These are phyloP conservation scores for Nasonia giraulti DNA, from an alignment of 1,140 invertebrate genomes.

Conservation along the genomic window DNA sequence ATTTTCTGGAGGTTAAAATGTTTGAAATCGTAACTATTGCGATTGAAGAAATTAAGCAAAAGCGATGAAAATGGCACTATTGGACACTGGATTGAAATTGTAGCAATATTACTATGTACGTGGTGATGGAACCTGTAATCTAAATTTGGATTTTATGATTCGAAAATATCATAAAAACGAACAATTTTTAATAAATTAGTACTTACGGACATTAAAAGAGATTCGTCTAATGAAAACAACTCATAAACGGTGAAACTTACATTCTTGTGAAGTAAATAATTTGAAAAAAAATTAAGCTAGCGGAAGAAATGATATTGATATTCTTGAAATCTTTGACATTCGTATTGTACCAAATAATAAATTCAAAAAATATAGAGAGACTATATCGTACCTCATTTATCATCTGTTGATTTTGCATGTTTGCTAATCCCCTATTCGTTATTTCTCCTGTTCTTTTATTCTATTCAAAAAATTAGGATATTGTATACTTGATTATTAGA, in stretches of 20 bases:
- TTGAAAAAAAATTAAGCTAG: not conserved
- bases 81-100: not conserved
- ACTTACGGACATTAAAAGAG: not conserved
- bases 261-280: not conserved
- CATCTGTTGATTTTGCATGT: not conserved
- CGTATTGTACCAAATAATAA: too few relatives aligned
- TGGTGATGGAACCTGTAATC: not conserved
- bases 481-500: not conserved
- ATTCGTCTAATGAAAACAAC: slow-evolving; percentile 5
- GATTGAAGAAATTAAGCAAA: too few relatives aligned
- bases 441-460: not conserved
- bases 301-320: not conserved
- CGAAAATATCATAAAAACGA: not conserved
- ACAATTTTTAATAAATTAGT: not conserved
- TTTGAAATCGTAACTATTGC: too few relatives aligned
- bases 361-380: too few relatives aligned
- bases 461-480: not conserved
- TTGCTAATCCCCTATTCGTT: not conserved
- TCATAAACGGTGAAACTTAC: not conserved
- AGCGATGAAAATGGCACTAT: too few relatives aligned
- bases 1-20: too few relatives aligned
- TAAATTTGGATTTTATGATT: not conserved
- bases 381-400: not conserved
- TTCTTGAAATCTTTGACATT: too few relatives aligned
- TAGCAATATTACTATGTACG: not conserved